Evolutionary conservation across 2,797 vertebrate species (phyloP), one percentile per base, ranked within the genome.

Genomic region (Neomorphus geoffroyi): DNA sequence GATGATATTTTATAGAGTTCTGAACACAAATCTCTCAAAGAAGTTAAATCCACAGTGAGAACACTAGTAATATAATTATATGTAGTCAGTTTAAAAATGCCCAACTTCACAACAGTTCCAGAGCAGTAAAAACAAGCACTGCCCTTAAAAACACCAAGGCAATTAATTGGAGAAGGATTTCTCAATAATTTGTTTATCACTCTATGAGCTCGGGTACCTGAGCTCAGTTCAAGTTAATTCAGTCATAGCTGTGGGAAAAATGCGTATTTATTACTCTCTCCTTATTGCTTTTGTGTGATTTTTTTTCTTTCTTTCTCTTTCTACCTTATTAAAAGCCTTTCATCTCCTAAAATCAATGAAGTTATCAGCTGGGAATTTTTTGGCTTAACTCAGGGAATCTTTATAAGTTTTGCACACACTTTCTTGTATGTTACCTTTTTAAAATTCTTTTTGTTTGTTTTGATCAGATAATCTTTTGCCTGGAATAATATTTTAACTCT

Each of bases 261-360:
- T 69, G 50, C 43, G 69, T 96, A 10, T 88, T 93, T 93, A 83
- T 74, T 90, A 58, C 57, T 78, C 18, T 50, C 23, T 90, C 64
- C 60, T 28, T 70, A 70, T 70, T 79, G 69, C 27, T 69, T 91
- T 71, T 83, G 30, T 93, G 75, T 80, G 81, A 50, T 56, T 26
- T 2, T 3, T 70, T 85, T 69, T n/a, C n/a, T 80, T 48, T 24
- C 26, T 30, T 32, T 57, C 45, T 71, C 50, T 78, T 92, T 96
- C 56, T 69, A 92, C 72, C 87, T 88, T 93, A 95, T 90, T 93
- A 93, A 88, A 94, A 93, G 77, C 27, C 50, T 94, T 95, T 93
- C 65, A 90, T 95, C 61, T 94, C 61, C 54, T 78, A 86, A 95
- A 95, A 96, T 95, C 95, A 92, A 95, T 93, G 82, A 80, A 83